These are phyloP conservation scores for Heteropelma amictum DNA, from an alignment of 2,888 invertebrate species.

Conservation along the genomic window DNA sequence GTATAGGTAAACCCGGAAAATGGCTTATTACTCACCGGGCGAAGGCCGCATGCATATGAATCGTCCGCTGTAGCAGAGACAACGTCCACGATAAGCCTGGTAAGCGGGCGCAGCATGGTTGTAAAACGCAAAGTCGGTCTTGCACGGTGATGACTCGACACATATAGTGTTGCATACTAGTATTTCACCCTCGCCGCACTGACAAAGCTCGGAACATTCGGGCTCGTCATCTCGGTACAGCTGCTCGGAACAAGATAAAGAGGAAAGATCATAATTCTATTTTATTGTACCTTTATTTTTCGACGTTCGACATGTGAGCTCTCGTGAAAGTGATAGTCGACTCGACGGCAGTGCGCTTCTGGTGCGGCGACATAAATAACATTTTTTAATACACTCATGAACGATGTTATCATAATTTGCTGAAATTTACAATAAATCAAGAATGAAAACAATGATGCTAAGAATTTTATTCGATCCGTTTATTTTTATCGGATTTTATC, in stretches of 20 bases:
- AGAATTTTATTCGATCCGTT: too few species aligned
- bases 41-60: slow-evolving; percentile 95
- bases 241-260: slow-evolving; percentile 76
- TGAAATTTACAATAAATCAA: too few species aligned
- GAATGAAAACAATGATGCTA: too few species aligned
- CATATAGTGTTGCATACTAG: slow-evolving; percentile 93
- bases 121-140: slow-evolving; percentile 92
- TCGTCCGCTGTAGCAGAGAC: slow-evolving; percentile 93
- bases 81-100: slow-evolving; percentile 92
- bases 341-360: too few species aligned
- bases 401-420: too few species aligned
- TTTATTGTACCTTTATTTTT: background rate
- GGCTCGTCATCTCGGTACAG: slow-evolving; percentile 91
- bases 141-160: slow-evolving; percentile 91
- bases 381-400: too few species aligned
- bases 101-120: slow-evolving; percentile 94
- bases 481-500: too few species aligned
- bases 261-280: background rate
- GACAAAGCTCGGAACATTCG: slow-evolving; percentile 94
- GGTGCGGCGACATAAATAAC: too few species aligned
- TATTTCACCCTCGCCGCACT: slow-evolving; percentile 88
- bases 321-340: too few species aligned
- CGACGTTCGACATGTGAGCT: too few species aligned
- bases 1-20: slow-evolving; percentile 24
- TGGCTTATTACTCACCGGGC: slow-evolving; percentile 79